Evolutionary conservation across 2,113 vertebrate species (phyloP), one percentile per base, ranked within the genome.

Genomic region (Genyomyrus donnyi): DNA sequence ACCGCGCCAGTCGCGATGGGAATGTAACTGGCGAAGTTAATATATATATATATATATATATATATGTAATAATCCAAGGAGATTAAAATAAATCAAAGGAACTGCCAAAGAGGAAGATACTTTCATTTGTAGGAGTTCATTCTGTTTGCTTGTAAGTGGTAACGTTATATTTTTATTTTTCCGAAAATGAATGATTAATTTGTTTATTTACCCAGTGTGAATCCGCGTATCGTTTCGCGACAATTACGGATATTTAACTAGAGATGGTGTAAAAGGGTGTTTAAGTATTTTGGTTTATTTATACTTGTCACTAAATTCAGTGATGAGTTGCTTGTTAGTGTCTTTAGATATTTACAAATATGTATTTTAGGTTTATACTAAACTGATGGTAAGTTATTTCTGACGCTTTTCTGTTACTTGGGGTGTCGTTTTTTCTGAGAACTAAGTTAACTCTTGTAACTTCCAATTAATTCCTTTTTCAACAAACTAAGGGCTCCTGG

Each of bases 1-100:
- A 93, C 91, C 90, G 85, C 49, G 46, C 88, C 31, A 90, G 89
- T 88, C 93, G 91, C 83, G 90, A 93, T 95, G 94, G 95, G 93
- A 94, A 92, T 94, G 62, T 94, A 94, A 95, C 88, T 91, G 91
- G 35, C 19, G 19, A 89, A 48, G 42, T n/a, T 85, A 85, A 24
- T 49, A 45, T 11, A 85, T 10, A 80, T 85, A n/a, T 53, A n/a
- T 52, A 27, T 31, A 48, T 48, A 21, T 49, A 42, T 11, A 85
- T 50, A 4, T 52, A 4, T 52, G 11, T 10, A 24, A 8, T 58
- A 85, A 45, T 88, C 42, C 53, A 49, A 74, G 13, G 42, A n/a
- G 15, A 85, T 46, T 56, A 31, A 74, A 89, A 24, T n/a, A 42
- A 35, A 62, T 56, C 42, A 56, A 58, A 89, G n/a, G 80, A 21